Evolutionary conservation across 37 sponge, comb jelly and placozoan species (phyloP).

Genomic region (Aplysina aerophoba): DNA sequence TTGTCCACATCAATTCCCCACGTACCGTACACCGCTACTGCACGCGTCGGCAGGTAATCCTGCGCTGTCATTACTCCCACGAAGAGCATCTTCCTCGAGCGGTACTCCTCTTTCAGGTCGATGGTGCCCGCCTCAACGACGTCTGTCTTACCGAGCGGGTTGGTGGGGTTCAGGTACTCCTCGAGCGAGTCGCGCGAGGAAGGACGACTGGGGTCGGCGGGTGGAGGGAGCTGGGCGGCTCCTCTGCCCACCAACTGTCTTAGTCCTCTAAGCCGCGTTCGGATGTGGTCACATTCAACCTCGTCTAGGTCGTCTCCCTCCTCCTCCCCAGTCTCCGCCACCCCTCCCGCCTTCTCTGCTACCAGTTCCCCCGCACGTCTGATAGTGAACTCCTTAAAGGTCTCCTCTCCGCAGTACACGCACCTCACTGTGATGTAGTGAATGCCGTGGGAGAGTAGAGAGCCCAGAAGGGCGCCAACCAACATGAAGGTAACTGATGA

Average conservation of each 20-base stretch:
- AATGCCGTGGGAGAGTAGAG: not conserved
- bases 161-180: conserved; percentile 17
- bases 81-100: conserved; percentile 45
- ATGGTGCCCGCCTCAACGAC: conserved; percentile 21
- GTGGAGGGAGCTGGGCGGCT: not conserved
- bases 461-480: conserved; percentile 17
- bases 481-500: not conserved
- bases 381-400: too few relatives aligned
- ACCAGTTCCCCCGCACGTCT: too few relatives aligned
- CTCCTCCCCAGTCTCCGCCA: too few relatives aligned
- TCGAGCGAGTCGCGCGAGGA: conserved; percentile 16
- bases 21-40: conserved; percentile 62
- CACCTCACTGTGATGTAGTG: not conserved
- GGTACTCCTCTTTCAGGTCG: conserved; percentile 48
- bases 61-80: conserved; percentile 69
- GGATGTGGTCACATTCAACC: not conserved
- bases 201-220: conserved; percentile 8
- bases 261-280: not conserved
- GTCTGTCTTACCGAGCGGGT: not conserved
- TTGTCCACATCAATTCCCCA: conserved; percentile 69
- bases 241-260: not conserved
- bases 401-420: too few relatives aligned
- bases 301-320: not conserved
- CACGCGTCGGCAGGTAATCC: conserved; percentile 66
- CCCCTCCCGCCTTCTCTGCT: too few relatives aligned